These are phyloP conservation scores for Drosophila lacteicornis DNA, from an alignment of 1,140 invertebrate genomes.

Conservation along the genomic window DNA sequence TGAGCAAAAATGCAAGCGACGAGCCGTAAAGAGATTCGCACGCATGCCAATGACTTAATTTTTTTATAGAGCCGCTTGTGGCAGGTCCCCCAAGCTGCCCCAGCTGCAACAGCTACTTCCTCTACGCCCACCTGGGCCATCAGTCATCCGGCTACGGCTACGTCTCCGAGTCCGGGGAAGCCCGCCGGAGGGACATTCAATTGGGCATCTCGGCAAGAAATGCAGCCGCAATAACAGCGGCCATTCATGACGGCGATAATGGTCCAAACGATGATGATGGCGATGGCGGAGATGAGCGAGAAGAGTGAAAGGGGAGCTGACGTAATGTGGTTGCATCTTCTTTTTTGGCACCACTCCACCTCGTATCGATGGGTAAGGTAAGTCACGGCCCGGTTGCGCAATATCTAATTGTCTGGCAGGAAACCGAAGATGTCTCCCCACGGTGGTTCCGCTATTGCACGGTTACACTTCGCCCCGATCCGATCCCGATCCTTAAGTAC, in stretches of 20 bases:
- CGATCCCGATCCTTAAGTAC: neutral
- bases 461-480: slow-evolving; percentile 1
- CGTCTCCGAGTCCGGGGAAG: neutral
- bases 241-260: slow-evolving; percentile 6
- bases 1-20: slow-evolving; percentile 53
- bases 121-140: slow-evolving; percentile 43
- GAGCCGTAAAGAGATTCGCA: slow-evolving; percentile 54
- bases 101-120: slow-evolving; percentile 15
- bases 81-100: neutral
- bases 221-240: slow-evolving; percentile 20
- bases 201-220: slow-evolving; percentile 31
- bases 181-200: slow-evolving; percentile 24
- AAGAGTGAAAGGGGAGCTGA: slow-evolving; percentile 63
- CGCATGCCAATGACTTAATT: slow-evolving; percentile 68
- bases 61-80: slow-evolving; percentile 28
- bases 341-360: slow-evolving; percentile 26
- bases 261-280: slow-evolving; percentile 1
- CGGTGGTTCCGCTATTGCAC: slow-evolving; percentile 52
- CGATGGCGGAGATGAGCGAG: slow-evolving; percentile 13
- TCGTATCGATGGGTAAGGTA: slow-evolving; percentile 52
- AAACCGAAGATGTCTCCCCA: slow-evolving; percentile 65
- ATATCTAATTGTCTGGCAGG: slow-evolving; percentile 69
- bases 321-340: slow-evolving; percentile 73
- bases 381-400: slow-evolving; percentile 67
- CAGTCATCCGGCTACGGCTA: slow-evolving; percentile 16